These are phyloP conservation scores for Oscheius sp. DNA, from an alignment of 2,888 invertebrate species.

Conservation along the genomic window DNA sequence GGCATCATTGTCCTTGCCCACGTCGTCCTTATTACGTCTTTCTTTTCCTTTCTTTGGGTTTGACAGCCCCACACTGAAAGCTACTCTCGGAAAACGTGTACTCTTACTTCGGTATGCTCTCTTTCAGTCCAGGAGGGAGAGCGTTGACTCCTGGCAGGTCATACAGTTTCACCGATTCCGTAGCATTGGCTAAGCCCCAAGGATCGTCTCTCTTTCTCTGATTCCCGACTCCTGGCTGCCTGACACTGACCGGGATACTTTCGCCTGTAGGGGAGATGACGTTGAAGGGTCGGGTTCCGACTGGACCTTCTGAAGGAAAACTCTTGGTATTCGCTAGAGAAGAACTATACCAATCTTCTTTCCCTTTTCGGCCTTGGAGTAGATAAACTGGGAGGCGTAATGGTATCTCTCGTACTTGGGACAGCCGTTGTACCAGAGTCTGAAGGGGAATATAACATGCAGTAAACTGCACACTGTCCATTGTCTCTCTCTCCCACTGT, in stretches of 20 bases:
- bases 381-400: constrained; percentile 68
- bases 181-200: constrained; percentile 17
- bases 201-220: constrained; percentile 17
- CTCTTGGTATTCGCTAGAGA: neutral
- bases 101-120: constrained; percentile 30
- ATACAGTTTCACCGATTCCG: constrained; percentile 1
- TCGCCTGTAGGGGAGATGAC: constrained; percentile 52
- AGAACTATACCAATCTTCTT: constrained; percentile 52
- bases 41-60: constrained; percentile 7
- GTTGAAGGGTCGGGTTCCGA: constrained; percentile 44
- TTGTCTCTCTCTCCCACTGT: too few relatives aligned
- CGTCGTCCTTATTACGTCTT: constrained; percentile 21
- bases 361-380: constrained; percentile 69
- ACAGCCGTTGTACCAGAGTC: constrained; percentile 67
- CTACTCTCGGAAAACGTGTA: neutral
- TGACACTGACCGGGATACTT: constrained; percentile 45
- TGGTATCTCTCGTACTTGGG: constrained; percentile 67
- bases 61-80: constrained; percentile 12
- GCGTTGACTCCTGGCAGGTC: constrained; percentile 10
- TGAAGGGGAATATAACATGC: neutral
- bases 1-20: constrained; percentile 41
- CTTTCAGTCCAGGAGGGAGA: constrained; percentile 26
- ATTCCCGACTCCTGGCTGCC: constrained; percentile 36
- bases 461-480: neutral
- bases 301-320: constrained; percentile 49